A percentile compares a stretch with the other conserved stretches of the same genome.
Conservation (phyloP, 2,797 vertebrate species). For the Eulemur mongoz region DNA sequence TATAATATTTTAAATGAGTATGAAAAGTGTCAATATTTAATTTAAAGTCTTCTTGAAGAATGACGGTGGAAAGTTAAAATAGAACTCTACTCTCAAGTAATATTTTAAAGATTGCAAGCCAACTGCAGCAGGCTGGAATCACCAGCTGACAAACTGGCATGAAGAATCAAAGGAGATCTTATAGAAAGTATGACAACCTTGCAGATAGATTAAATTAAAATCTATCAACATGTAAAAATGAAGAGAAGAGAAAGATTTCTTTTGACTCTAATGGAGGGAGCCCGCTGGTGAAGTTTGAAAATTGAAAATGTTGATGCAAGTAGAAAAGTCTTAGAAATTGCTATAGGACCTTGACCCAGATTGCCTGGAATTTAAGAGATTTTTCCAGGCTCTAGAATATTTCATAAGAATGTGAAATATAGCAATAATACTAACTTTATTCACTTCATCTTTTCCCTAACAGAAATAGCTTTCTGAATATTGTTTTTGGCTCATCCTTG, state of each 20-base stretch:
- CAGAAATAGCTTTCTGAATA: neutral
- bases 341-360: conserved; percentile 59
- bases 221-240: conserved; percentile 51
- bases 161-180: conserved; percentile 65
- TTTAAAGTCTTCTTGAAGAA: conserved; percentile 64
- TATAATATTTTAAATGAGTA: conserved; percentile 58
- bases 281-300: neutral
- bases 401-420: conserved; percentile 14
- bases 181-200: conserved; percentile 60
- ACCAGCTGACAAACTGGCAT: conserved; percentile 66
- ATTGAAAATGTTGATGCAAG: conserved; percentile 64
- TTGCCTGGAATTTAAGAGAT: conserved; percentile 30
- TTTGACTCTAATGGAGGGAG: conserved; percentile 40
- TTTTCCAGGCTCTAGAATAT: neutral
- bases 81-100: conserved; percentile 61
- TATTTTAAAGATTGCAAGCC: conserved; percentile 68
- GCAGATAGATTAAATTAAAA: conserved; percentile 65
- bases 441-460: neutral
- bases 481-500: neutral
- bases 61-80: conserved; percentile 65
- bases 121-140: conserved; percentile 51
- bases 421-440: neutral
- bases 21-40: conserved; percentile 70
- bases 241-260: conserved; percentile 18
- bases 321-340: conserved; percentile 57